Percentiles rank a stretch among this genome's conserved stretches.
phyloP scores from a whole-genome alignment of 2,888 invertebrate genomes.

The Notodonta dromedarius region DNA sequence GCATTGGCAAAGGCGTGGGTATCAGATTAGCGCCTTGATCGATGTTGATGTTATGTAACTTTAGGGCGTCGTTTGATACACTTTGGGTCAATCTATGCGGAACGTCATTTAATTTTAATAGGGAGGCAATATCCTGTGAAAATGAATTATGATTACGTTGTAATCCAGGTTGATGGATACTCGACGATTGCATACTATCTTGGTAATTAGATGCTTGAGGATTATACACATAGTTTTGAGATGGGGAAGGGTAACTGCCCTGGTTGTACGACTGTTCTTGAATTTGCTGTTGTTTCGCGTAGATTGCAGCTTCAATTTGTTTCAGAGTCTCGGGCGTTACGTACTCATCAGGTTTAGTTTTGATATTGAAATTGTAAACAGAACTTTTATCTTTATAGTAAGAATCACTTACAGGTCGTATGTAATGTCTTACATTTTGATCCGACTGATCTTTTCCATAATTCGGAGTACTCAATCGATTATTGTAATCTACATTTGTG shows the following conservation, averaged over 20 bases:
- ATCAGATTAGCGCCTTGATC: slow-evolving; percentile 54
- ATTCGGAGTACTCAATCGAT: slow-evolving; percentile 50
- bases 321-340: slow-evolving; percentile 50
- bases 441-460: slow-evolving; percentile 65
- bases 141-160: slow-evolving; percentile 55
- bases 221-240: slow-evolving; percentile 51
- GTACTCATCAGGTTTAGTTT: slow-evolving; percentile 65
- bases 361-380: slow-evolving; percentile 66
- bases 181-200: slow-evolving; percentile 57
- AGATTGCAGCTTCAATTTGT: slow-evolving; percentile 55
- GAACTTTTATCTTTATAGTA: slow-evolving; percentile 76
- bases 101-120: slow-evolving; percentile 72
- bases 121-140: slow-evolving; percentile 56
- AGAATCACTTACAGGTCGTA: slow-evolving; percentile 66
- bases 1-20: slow-evolving; percentile 64
- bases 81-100: slow-evolving; percentile 70
- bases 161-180: slow-evolving; percentile 53
- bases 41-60: slow-evolving; percentile 61
- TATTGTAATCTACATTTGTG: slow-evolving; percentile 44
- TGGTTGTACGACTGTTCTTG: slow-evolving; percentile 54
- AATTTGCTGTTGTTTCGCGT: slow-evolving; percentile 54
- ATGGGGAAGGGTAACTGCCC: slow-evolving; percentile 46
- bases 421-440: slow-evolving; percentile 60
- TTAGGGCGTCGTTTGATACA: slow-evolving; percentile 54
- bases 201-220: slow-evolving; percentile 54